Evolutionary conservation across 2,797 vertebrate genomes (phyloP), one percentile per base, ranked within the genome.

Genomic region (Melanotaenia boesemani): DNA sequence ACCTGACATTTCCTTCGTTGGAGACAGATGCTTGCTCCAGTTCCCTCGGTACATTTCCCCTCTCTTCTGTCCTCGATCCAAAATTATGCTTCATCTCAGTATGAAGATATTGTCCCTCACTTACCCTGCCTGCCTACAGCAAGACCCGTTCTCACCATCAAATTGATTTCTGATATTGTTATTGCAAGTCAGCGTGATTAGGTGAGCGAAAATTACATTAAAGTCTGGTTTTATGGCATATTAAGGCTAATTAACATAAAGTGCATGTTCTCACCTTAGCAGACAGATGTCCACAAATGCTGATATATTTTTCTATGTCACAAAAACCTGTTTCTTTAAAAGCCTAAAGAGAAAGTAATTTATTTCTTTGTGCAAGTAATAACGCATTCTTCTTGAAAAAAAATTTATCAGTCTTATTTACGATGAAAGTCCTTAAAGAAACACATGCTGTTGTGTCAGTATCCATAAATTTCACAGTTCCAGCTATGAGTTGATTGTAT

Each of bases 1-100:
- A 93, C 69, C 80, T 91, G 93, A 91, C 91, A 72, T 93, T 91
- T 89, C 77, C 79, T 88, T 86, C 66, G 74, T 74, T 70, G 80
- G 76, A 92, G 91, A 92, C 90, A 92, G 92, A 94, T 93, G 91
- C 88, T 89, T 83, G 86, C 82, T 89, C 82, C 79, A 88, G 50
- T 92, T 89, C 85, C 79, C 89, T 74, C 71, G 34, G 66, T 82
- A 84, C 80, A 77, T 83, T 89, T 81, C 62, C 74, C 65, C 64
- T 64, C 26, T 79, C 70, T 69, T 63, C 58, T 54, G 11, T 80
- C 58, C 81, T 70, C 76, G 52, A n/a, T 74, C 73, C 70, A 71
- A 82, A 91, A 89, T 87, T 81, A 70, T 76, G 83, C 86, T 82
- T 87, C 67, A 70, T 87, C 74, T 78, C 60, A 37, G 78, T 74